phyloP scores from a whole-genome alignment of 2,888 invertebrate species.

The Plagodis dolabraria region DNA sequence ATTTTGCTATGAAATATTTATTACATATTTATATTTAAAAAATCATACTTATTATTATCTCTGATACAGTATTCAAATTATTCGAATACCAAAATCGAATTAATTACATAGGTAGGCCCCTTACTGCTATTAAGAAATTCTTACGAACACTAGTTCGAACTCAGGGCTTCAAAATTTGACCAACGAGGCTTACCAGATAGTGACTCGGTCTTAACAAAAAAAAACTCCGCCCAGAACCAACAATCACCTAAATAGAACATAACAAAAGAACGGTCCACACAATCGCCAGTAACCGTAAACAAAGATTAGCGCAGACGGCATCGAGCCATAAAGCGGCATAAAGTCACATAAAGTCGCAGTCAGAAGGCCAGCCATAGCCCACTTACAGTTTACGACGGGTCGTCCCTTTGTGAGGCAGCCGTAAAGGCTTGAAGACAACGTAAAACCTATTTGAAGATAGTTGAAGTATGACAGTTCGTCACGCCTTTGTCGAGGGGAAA shows the following conservation, averaged over 20 bases:
- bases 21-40: no score
- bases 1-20: no score
- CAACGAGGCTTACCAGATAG: no score
- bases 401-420: slow-evolving; percentile 64
- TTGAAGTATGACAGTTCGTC: slow-evolving; percentile 16
- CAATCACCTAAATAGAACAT: slow-evolving; percentile 20
- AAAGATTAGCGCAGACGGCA: slow-evolving; percentile 51
- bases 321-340: slow-evolving; percentile 21
- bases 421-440: slow-evolving; percentile 25
- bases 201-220: background rate
- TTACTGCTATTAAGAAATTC: no score
- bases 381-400: slow-evolving; percentile 62
- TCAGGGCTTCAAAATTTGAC: no score
- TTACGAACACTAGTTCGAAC: no score
- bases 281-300: slow-evolving; percentile 60
- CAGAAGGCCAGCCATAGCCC: slow-evolving; percentile 53
- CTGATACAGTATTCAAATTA: no score
- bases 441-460: slow-evolving; percentile 22
- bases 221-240: slow-evolving; percentile 21
- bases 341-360: slow-evolving; percentile 19
- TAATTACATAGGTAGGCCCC: no score
- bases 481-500: slow-evolving; percentile 20
- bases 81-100: no score
- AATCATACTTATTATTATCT: no score
- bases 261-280: slow-evolving; percentile 36